Conservation (phyloP, 2,797 vertebrate species). For the Sebastes jordani region DNA sequence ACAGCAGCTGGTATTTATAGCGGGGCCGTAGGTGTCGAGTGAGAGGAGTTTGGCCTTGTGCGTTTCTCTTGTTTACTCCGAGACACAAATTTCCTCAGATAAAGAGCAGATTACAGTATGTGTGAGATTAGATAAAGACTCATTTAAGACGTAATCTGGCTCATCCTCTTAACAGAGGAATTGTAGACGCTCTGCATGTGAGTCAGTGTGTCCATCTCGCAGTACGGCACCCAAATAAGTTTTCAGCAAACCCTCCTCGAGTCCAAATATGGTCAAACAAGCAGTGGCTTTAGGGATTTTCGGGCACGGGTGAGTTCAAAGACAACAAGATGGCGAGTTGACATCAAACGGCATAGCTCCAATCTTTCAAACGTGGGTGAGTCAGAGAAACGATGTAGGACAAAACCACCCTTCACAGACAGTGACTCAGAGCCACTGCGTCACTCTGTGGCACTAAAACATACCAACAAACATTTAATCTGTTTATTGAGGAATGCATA, state of each 20-base stretch:
- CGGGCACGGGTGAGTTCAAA: slow-evolving; percentile 46
- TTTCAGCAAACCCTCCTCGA: slow-evolving; percentile 45
- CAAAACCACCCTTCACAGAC: slow-evolving; percentile 60
- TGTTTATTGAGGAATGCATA: slow-evolving; percentile 57
- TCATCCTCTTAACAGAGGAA: slow-evolving; percentile 55
- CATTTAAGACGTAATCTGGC: slow-evolving; percentile 59
- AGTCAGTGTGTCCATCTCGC: slow-evolving; percentile 31
- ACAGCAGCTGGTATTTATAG: slow-evolving; percentile 71
- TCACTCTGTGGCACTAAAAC: slow-evolving; percentile 52
- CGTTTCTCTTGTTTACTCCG: slow-evolving; percentile 57
- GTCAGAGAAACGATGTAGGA: slow-evolving; percentile 62
- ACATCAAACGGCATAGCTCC: slow-evolving; percentile 60
- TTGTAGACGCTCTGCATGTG: slow-evolving; percentile 5
- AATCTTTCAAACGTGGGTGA: slow-evolving; percentile 57
- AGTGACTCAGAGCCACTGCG: slow-evolving; percentile 62
- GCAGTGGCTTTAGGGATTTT: slow-evolving; percentile 49
- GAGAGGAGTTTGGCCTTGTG: slow-evolving; percentile 67
- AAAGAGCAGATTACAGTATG: slow-evolving; percentile 61
- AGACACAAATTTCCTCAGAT: slow-evolving; percentile 59
- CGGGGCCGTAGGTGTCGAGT: slow-evolving; percentile 69
- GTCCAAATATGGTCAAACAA: slow-evolving; percentile 70
- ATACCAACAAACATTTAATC: slow-evolving; percentile 39
- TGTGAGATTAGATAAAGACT: slow-evolving; percentile 69
- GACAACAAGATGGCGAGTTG: slow-evolving; percentile 57
- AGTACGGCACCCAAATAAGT: slow-evolving; percentile 54